Evolutionary conservation across 2,888 invertebrate genomes (phyloP).

Genomic region (Antheraea assamensis): DNA sequence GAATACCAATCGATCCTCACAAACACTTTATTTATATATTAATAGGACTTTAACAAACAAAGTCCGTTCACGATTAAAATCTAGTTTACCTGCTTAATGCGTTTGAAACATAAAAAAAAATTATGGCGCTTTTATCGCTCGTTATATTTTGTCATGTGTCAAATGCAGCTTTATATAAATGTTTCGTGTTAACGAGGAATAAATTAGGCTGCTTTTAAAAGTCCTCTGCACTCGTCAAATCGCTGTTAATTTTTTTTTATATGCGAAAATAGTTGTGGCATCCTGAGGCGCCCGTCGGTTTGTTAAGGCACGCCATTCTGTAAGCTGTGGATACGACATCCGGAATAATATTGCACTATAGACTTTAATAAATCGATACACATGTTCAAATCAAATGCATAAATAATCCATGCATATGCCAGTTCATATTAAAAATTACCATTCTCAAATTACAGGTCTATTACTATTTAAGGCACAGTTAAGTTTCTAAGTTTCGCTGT

Average conservation of each 20-base stretch:
- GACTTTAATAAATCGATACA: no score
- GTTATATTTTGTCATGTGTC: conserved; percentile 52
- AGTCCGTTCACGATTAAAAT: background rate
- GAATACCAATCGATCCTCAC: no score
- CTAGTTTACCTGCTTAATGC: background rate
- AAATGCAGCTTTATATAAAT: conserved; percentile 54
- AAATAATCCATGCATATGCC: no score
- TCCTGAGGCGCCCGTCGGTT: background rate
- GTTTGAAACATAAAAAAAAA: conserved; percentile 6
- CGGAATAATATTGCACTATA: no score
- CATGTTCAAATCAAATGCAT: no score
- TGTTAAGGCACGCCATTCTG: background rate
- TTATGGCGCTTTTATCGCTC: conserved; percentile 31
- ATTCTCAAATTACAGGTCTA: no score
- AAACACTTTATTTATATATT: no score
- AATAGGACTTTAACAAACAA: background rate
- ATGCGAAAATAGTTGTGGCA: background rate
- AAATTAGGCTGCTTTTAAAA: conserved; percentile 40
- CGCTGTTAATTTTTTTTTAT: background rate
- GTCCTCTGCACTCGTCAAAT: background rate
- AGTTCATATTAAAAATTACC: no score
- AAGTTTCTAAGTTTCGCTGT: no score
- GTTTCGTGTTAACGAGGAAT: conserved; percentile 55
- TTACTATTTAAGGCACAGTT: no score
- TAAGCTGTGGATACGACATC: no score